These are phyloP conservation scores for Odobenus rosmarus DNA, from an alignment of 2,113 vertebrate species.

Conservation along the genomic window DNA sequence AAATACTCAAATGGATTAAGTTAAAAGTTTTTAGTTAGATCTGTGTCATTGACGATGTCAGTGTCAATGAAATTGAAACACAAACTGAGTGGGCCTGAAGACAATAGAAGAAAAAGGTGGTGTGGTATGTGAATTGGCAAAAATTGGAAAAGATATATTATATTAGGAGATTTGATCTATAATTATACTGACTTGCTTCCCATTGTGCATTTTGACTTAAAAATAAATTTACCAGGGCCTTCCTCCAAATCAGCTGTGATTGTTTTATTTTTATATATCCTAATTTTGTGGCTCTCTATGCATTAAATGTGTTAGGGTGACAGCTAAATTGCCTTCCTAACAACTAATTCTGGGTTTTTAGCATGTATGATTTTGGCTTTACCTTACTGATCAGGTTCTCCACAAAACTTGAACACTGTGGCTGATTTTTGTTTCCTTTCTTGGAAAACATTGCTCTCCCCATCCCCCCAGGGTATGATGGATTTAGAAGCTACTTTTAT, in stretches of 20 bases:
- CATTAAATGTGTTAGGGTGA: neutral
- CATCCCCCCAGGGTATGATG: neutral
- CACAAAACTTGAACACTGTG: neutral
- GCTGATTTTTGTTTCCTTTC: constrained; percentile 26
- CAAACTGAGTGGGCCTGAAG: neutral
- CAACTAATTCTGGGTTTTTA: neutral
- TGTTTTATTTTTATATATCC: neutral
- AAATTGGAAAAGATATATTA: neutral
- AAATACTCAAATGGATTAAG: neutral
- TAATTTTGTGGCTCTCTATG: neutral
- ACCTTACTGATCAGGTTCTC: neutral
- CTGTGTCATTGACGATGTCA: neutral
- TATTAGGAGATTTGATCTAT: neutral
- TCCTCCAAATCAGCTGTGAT: neutral
- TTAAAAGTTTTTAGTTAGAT: neutral
- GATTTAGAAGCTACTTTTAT: neutral
- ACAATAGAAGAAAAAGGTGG: neutral
- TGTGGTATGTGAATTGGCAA: neutral
- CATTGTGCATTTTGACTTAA: neutral
- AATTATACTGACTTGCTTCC: neutral
- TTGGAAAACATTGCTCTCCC: neutral
- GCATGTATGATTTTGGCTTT: neutral
- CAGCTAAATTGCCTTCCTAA: neutral
- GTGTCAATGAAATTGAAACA: neutral
- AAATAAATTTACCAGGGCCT: neutral